Base-by-base conservation (phyloP, 2,113 vertebrate genomes). In the Bombycilla garrulus region DNA sequence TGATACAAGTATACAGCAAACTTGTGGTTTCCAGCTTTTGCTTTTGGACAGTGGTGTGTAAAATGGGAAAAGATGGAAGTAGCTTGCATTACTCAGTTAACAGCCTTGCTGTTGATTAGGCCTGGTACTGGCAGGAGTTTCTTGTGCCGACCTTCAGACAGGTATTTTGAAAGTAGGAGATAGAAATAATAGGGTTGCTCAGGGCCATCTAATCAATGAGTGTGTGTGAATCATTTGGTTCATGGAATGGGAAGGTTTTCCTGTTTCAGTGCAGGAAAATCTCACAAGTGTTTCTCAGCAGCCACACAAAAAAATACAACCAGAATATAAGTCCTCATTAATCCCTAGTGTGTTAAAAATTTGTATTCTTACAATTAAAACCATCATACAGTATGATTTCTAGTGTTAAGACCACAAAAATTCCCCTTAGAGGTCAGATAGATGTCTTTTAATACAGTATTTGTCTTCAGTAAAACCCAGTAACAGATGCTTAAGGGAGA, bases 31-130 rank as follows among this genome's bases (percentile, higher is more conserved):
- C n/a, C 64, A 86, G 22, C 54, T 78, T 82, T 90, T 97, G 80
- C 72, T 95, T 86, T 97, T 96, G 95, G 79, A 36, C 85, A 80
- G 81, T n/a, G 64, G 33, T 96, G 78, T 89, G 72, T 77, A 36
- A 44, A 10, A 4, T 1, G 3, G 31, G 24, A 64, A 53, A 81
- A 93, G 64, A 54, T 67, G 33, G 29, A 60, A 53, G 12, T 57
- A 25, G 16, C 19, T 85, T 65, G 50, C 4, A 5, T 47, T 0
- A 2, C 26, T 81, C 31, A 54, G 8, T 38, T 60, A 61, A 17
- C 31, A 50, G 57, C 36, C 76, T 94, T 81, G 25, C 48, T 36
- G 4, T 15, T 80, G 51, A 56, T n/a, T 21, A 31, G 64, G 10
- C 6, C 2, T 9, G 31, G 17, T 70, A 12, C 20, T 71, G 64